phyloP scores from a whole-genome alignment of 1,140 invertebrate species.

The Scaptomyza montana region DNA sequence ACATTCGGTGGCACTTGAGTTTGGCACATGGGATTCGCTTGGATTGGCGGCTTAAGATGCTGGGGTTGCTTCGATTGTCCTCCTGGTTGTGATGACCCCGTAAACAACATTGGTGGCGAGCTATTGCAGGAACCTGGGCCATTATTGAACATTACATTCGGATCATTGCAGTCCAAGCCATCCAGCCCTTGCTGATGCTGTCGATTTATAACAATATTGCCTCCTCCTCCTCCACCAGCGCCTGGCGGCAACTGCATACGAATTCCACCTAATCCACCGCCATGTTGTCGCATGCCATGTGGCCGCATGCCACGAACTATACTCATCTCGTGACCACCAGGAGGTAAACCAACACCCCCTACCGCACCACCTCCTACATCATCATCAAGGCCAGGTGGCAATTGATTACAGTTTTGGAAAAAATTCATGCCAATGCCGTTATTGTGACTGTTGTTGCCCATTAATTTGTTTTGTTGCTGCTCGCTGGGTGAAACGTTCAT shows the following conservation, averaged over 20 bases:
- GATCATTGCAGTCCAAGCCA: conserved; percentile 61
- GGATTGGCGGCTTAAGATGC: conserved; percentile 16
- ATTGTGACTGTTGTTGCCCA: conserved; percentile 52
- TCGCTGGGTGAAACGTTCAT: conserved; percentile 25
- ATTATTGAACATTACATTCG: conserved; percentile 50
- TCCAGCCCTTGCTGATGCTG: conserved; percentile 43
- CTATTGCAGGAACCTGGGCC: conserved; percentile 19
- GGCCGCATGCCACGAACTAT: conserved; percentile 74
- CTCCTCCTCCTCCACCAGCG: conserved; percentile 5
- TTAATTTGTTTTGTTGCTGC: conserved; percentile 5
- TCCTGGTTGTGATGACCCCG: conserved; percentile 22
- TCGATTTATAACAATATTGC: conserved; percentile 32
- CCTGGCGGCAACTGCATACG: conserved; percentile 48
- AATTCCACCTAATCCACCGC: conserved; percentile 27
- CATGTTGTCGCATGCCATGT: conserved; percentile 62
- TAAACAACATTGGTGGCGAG: conserved; percentile 53
- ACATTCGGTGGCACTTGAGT: conserved; percentile 44
- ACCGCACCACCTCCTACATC: conserved; percentile 68
- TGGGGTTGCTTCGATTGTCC: conserved; percentile 47
- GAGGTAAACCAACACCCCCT: too few species aligned
- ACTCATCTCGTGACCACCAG: conserved; percentile 84
- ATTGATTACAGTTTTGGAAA: conserved; percentile 84
- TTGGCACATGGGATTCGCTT: conserved; percentile 53
- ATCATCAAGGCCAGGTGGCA: conserved; percentile 67
- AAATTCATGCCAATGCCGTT: conserved; percentile 69